These are phyloP conservation scores for Eueides isabella DNA, from an alignment of 1,140 invertebrate species.

Conservation along the genomic window DNA sequence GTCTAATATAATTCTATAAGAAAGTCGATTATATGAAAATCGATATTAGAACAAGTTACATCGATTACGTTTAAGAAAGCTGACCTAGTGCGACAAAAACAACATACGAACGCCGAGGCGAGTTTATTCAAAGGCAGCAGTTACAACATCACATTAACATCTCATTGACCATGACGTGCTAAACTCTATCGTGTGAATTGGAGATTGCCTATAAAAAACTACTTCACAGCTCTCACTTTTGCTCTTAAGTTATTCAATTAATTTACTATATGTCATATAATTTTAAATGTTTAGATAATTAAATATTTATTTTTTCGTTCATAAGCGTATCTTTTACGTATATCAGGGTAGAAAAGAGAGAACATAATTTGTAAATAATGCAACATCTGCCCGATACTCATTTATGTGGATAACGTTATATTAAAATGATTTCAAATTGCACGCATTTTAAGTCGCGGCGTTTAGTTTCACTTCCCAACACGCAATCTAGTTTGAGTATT, in stretches of 20 bases:
- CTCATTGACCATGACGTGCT: slow-evolving; percentile 57
- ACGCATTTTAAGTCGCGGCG: too few relatives aligned
- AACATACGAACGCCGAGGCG: neutral
- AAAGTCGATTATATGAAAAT: neutral
- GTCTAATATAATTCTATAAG: neutral
- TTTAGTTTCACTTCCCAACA: too few relatives aligned
- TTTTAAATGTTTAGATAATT: too few relatives aligned
- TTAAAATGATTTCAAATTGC: too few relatives aligned
- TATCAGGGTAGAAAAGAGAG: too few relatives aligned
- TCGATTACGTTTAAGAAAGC: neutral
- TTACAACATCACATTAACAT: slow-evolving; percentile 64
- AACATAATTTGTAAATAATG: too few relatives aligned
- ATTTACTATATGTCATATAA: slow-evolving; percentile 25
- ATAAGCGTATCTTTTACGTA: too few relatives aligned
- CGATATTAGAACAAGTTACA: neutral
- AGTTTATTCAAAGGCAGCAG: slow-evolving; percentile 10
- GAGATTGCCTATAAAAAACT: slow-evolving; percentile 36
- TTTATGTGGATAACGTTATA: too few relatives aligned
- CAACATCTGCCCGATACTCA: too few relatives aligned
- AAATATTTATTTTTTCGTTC: too few relatives aligned
- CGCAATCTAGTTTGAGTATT: too few relatives aligned
- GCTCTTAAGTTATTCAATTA: slow-evolving; percentile 18
- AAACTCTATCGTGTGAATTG: slow-evolving; percentile 38
- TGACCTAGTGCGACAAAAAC: slow-evolving; percentile 9
- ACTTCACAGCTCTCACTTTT: slow-evolving; percentile 62